These are phyloP conservation scores for Cepaea nemoralis DNA, from an alignment of 1,140 invertebrate genomes.

Conservation along the genomic window DNA sequence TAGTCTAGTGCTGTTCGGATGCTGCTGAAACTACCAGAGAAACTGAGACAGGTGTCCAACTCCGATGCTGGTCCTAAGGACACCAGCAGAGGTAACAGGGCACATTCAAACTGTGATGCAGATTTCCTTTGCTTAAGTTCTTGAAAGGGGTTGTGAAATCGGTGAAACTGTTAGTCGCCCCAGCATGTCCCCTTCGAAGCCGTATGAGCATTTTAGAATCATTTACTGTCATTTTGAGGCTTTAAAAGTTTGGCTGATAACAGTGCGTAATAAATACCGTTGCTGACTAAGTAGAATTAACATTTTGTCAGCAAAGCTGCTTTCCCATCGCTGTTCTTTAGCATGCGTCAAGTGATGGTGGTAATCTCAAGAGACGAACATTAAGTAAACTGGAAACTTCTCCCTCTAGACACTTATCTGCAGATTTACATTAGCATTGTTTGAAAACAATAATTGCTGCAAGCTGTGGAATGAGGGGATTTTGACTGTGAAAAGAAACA, in stretches of 20 bases:
- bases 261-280: background rate
- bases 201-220: background rate
- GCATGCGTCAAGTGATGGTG: background rate
- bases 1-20: background rate
- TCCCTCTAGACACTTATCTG: background rate
- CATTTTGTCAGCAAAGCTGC: background rate
- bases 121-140: constrained; percentile 3
- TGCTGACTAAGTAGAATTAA: background rate
- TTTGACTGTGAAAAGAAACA: too few relatives aligned
- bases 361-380: background rate
- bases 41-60: background rate
- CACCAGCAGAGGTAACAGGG: background rate
- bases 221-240: background rate
- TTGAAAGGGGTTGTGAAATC: background rate
- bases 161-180: background rate
- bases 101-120: background rate
- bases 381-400: background rate
- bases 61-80: background rate
- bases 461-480: background rate
- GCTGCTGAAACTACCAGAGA: background rate
- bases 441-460: background rate
- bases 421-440: background rate
- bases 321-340: background rate
- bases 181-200: background rate
- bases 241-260: background rate